Evolutionary conservation across 2,113 vertebrate genomes (phyloP).

Genomic region (Calidris pygmaea): DNA sequence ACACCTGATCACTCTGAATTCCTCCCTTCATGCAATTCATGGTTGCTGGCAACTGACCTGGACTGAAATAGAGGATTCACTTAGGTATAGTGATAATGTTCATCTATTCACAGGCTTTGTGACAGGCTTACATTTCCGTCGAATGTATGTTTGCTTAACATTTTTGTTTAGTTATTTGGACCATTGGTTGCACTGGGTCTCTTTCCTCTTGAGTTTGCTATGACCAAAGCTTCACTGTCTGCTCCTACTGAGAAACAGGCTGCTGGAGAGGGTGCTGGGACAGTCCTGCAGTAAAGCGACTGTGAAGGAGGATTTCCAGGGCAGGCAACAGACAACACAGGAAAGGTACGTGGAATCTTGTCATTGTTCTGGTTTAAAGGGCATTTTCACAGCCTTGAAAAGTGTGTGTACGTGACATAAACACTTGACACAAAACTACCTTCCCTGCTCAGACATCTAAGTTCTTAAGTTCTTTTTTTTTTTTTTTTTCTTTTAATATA

Average conservation of each 20-base stretch:
- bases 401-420: accelerated
- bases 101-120: neutral
- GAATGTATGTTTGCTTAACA: neutral
- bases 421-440: neutral
- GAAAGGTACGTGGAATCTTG: neutral
- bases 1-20: neutral
- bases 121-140: neutral
- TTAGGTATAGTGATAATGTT: neutral
- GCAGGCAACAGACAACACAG: neutral
- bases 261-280: neutral
- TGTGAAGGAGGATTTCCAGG: neutral
- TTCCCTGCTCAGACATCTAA: neutral
- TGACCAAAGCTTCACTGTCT: neutral
- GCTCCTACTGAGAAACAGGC: neutral
- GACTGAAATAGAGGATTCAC: neutral
- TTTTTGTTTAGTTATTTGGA: neutral
- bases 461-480: too few species aligned
- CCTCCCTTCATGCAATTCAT: neutral
- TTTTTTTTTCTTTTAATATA: neutral
- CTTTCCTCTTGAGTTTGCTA: neutral
- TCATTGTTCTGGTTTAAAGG: neutral
- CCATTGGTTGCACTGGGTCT: neutral
- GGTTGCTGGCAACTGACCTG: neutral
- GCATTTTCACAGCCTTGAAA: neutral
- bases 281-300: neutral